Evolutionary conservation across 23 tunicate genomes (phyloP).

Genomic region (Phallusia fumigata): DNA sequence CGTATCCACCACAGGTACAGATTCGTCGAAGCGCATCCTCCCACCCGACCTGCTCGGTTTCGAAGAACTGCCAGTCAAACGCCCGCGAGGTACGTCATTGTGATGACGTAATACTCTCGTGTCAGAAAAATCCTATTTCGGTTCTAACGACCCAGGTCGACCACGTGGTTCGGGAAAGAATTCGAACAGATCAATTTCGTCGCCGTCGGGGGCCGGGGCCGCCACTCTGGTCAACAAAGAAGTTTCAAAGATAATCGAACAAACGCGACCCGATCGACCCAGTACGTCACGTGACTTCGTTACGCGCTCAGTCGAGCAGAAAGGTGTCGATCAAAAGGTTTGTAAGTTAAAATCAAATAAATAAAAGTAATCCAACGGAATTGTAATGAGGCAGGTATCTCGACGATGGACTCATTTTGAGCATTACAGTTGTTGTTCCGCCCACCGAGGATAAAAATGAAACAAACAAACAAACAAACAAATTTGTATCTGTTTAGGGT

Average conservation of each 20-base stretch:
- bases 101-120: background rate
- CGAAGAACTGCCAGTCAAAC: slow-evolving; percentile 53
- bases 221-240: background rate
- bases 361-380: too few relatives aligned
- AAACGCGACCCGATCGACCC: slow-evolving; percentile 8
- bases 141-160: slow-evolving; percentile 17
- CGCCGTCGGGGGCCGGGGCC: background rate
- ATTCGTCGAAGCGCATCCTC: slow-evolving; percentile 43
- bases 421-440: too few relatives aligned
- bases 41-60: slow-evolving; percentile 45
- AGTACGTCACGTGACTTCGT: background rate
- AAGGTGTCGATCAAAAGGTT: background rate
- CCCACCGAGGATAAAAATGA: too few relatives aligned
- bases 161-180: slow-evolving; percentile 39
- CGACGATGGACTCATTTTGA: too few relatives aligned
- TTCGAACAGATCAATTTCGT: background rate
- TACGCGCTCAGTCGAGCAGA: background rate
- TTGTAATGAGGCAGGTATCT: too few relatives aligned
- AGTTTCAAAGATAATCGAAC: slow-evolving; percentile 22
- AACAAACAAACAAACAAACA: too few relatives aligned
- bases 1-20: slow-evolving; percentile 46
- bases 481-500: background rate
- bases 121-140: background rate
- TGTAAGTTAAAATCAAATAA: too few relatives aligned
- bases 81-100: slow-evolving; percentile 64